Evolutionary conservation across 2,797 vertebrate species (phyloP).

Genomic region (Valencia hispanica): DNA sequence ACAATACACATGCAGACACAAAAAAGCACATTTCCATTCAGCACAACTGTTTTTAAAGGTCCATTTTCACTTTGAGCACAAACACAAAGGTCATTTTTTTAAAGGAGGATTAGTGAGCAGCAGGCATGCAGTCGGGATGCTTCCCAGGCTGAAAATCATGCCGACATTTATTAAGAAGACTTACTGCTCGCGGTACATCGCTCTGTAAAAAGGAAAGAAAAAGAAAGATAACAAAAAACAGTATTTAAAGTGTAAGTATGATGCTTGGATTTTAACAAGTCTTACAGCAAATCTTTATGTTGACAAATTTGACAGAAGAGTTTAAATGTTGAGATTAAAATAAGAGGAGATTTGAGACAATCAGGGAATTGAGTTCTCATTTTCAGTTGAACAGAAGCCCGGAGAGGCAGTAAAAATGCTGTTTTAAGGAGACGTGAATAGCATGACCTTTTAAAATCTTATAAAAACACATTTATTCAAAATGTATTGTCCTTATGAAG

Average conservation of each 20-base stretch:
- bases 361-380: slow-evolving; percentile 19
- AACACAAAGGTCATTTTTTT: slow-evolving; percentile 46
- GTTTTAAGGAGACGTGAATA: slow-evolving; percentile 4
- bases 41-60: slow-evolving; percentile 22
- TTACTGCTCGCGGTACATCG: slow-evolving; percentile 85
- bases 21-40: slow-evolving; percentile 26
- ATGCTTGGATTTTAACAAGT: background rate
- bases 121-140: slow-evolving; percentile 70
- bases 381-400: slow-evolving; percentile 34
- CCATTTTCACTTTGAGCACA: slow-evolving; percentile 20
- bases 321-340: slow-evolving; percentile 2
- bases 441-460: slow-evolving; percentile 29
- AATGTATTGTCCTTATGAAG: background rate
- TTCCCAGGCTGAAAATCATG: slow-evolving; percentile 74
- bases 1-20: slow-evolving; percentile 51
- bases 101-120: slow-evolving; percentile 72
- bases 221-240: slow-evolving; percentile 63
- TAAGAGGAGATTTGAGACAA: background rate
- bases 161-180: slow-evolving; percentile 63
- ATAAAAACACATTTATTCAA: slow-evolving; percentile 5
- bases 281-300: background rate
- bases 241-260: slow-evolving; percentile 37
- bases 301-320: background rate
- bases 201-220: slow-evolving; percentile 72
- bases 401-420: slow-evolving; percentile 24